Percentiles rank a stretch among this genome's conserved stretches.
These are phyloP conservation scores for Leptura quadrifasciata DNA, from an alignment of 2,888 invertebrate species.

Conservation along the genomic window DNA sequence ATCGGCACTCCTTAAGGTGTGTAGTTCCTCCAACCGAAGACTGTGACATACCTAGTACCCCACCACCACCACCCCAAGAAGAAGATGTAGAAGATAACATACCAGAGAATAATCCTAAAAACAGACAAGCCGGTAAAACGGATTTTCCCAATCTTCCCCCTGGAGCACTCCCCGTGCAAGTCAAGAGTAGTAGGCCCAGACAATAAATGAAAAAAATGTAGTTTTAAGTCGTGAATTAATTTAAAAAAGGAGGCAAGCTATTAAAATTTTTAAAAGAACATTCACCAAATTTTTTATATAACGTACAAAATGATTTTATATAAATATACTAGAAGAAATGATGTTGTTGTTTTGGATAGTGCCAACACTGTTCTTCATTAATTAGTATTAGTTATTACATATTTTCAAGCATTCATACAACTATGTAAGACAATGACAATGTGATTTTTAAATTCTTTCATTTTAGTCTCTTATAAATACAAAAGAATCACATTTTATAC, in stretches of 20 bases:
- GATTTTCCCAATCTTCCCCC: conserved; percentile 70
- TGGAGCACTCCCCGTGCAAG: conserved; percentile 71
- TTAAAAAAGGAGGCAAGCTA: background rate
- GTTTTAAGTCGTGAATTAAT: conserved; percentile 22
- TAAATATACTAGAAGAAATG: background rate
- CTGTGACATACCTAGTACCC: conserved; percentile 89
- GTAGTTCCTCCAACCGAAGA: conserved; percentile 94
- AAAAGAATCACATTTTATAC: too few species aligned
- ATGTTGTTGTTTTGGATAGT: background rate
- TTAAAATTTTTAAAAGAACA: too few species aligned
- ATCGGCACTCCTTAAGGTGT: conserved; percentile 86
- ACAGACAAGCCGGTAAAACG: conserved; percentile 49
- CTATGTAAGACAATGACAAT: too few species aligned
- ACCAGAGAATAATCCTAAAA: conserved; percentile 69
- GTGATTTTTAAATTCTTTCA: too few species aligned
- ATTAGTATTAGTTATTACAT: too few species aligned
- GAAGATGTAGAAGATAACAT: conserved; percentile 70
- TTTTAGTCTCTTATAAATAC: too few species aligned
- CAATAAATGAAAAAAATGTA: conserved; percentile 45
- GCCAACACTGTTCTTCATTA: too few species aligned
- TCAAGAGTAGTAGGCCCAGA: conserved; percentile 59
- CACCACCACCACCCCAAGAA: conserved; percentile 79
- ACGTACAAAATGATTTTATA: background rate
- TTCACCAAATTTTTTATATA: too few species aligned
- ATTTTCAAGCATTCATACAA: too few species aligned